Evolutionary conservation across 2,797 vertebrate species (phyloP).

Genomic region (Myotis planiceps): DNA sequence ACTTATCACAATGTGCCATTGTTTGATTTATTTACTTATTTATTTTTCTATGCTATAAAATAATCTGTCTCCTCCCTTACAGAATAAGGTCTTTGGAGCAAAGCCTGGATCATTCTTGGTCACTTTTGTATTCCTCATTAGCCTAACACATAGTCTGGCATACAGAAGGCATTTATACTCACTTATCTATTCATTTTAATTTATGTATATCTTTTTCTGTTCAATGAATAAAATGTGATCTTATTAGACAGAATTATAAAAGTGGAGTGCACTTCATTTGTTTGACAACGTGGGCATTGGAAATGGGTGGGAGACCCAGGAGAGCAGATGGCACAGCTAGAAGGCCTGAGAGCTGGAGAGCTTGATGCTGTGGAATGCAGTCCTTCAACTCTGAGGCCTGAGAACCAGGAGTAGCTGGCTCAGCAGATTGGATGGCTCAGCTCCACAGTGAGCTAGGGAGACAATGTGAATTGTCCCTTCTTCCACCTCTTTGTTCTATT

Average conservation of each 20-base stretch:
- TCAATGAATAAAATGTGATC: background rate
- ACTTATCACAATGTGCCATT: background rate
- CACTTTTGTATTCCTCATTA: background rate
- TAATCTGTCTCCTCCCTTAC: background rate
- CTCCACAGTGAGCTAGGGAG: background rate
- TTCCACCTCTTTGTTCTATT: background rate
- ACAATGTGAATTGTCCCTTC: background rate
- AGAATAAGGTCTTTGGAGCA: background rate
- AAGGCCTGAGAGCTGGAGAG: background rate
- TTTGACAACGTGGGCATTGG: background rate
- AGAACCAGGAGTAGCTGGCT: background rate
- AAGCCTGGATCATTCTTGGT: background rate
- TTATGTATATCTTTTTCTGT: background rate
- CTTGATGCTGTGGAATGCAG: background rate
- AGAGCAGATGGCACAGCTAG: background rate
- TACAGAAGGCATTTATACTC: background rate
- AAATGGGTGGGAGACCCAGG: background rate
- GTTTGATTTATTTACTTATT: background rate
- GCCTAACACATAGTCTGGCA: background rate
- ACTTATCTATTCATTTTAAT: background rate
- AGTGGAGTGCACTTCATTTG: background rate
- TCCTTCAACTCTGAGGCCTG: background rate
- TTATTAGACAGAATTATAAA: background rate
- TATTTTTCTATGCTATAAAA: background rate
- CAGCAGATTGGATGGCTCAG: background rate